These are phyloP conservation scores for Eupeodes corollae DNA, from an alignment of 1,140 invertebrate genomes.

Conservation along the genomic window DNA sequence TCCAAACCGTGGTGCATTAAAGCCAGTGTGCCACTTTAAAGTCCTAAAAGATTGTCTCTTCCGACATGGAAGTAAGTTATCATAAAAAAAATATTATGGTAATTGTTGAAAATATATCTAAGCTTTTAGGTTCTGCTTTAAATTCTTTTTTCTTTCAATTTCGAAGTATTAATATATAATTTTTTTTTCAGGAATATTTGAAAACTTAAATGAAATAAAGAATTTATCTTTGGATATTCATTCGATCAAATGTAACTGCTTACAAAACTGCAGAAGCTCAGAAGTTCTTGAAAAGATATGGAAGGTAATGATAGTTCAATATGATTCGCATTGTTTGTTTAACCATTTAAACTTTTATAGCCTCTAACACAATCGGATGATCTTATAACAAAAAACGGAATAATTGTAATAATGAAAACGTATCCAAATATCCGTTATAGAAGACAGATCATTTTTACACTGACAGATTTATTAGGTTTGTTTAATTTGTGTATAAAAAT, in stretches of 20 bases:
- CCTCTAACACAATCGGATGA: slow-evolving; percentile 16
- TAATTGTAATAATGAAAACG: slow-evolving; percentile 15
- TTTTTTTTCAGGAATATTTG: neutral
- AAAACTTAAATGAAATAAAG: neutral
- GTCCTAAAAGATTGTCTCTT: slow-evolving; percentile 20
- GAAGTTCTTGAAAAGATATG: neutral
- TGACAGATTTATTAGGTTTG: slow-evolving; percentile 31
- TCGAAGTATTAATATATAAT: too few species aligned
- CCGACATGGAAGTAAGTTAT: slow-evolving; percentile 14
- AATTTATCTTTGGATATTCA: neutral
- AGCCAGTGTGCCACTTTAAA: slow-evolving; percentile 25
- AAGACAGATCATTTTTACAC: slow-evolving; percentile 30
- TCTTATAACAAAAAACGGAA: slow-evolving; percentile 21
- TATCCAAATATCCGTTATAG: slow-evolving; percentile 24
- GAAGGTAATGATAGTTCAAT: neutral
- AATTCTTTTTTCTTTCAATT: too few species aligned
- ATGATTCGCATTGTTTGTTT: neutral
- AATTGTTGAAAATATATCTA: too few species aligned
- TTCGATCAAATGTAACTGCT: slow-evolving; percentile 2
- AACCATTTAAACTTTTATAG: slow-evolving; percentile 6
- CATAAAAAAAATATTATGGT: neutral
- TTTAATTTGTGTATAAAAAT: neutral
- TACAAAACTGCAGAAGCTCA: slow-evolving; percentile 2
- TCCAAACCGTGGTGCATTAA: slow-evolving; percentile 29
- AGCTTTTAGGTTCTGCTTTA: too few species aligned